phyloP scores from a whole-genome alignment of 2,797 vertebrate genomes.

The Centroberyx gerrardi region DNA sequence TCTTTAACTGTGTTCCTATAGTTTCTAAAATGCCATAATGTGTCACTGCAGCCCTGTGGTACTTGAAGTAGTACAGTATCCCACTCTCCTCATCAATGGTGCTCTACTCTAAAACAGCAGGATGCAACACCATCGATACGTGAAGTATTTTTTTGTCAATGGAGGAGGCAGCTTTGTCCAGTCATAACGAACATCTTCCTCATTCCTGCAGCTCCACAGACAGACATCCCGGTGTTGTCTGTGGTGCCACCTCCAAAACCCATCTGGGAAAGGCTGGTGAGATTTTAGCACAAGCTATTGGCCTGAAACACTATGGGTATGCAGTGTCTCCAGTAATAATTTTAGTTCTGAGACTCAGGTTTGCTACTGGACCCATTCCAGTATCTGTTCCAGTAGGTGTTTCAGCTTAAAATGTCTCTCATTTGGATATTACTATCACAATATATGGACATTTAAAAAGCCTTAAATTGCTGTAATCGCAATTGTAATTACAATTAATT shows the following conservation, averaged over 20 bases:
- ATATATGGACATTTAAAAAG: background rate
- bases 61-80: no score
- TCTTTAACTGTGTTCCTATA: no score
- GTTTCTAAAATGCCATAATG: no score
- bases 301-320: no score
- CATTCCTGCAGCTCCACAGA: background rate
- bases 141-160: background rate
- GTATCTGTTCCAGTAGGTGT: background rate
- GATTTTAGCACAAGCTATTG: no score
- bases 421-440: background rate
- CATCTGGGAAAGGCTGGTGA: no score
- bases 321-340: no score
- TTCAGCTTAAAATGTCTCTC: background rate
- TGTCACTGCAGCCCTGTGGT: no score
- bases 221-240: background rate
- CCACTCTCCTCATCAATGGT: no score
- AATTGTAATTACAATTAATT: no score
- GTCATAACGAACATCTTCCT: background rate
- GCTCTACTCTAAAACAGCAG: no score
- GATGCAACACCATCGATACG: background rate
- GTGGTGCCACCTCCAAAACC: no score
- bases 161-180: background rate
- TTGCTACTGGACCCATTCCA: background rate
- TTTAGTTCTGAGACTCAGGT: background rate
- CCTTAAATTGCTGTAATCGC: background rate